These are phyloP conservation scores for Lepidochitona cinerea DNA, from an alignment of 2,888 invertebrate species.

Conservation along the genomic window DNA sequence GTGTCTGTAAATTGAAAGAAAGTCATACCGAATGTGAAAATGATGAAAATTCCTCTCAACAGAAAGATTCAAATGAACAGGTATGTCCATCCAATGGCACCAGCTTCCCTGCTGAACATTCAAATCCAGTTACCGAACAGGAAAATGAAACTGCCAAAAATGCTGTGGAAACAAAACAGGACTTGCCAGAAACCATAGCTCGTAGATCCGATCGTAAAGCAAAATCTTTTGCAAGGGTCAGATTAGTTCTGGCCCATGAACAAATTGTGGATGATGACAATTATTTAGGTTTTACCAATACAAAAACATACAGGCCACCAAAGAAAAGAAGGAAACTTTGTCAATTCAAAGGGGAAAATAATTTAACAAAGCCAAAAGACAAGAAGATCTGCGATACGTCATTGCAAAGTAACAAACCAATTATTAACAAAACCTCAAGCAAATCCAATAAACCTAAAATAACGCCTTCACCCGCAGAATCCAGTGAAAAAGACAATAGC, in stretches of 20 bases:
- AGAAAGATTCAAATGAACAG: too few species aligned
- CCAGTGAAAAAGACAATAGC: not conserved
- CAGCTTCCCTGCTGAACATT: too few species aligned
- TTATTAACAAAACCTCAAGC: not conserved
- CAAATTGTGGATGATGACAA: not conserved
- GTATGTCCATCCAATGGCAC: too few species aligned
- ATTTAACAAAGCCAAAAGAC: not conserved
- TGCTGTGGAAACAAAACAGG: too few species aligned
- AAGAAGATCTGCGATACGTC: not conserved
- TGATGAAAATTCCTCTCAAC: too few species aligned
- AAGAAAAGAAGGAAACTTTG: constrained; percentile 2
- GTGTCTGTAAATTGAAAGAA: too few species aligned
- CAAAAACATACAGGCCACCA: not conserved
- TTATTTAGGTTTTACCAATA: not conserved
- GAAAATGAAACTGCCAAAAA: too few species aligned
- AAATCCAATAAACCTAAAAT: not conserved
- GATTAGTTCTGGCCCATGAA: not conserved
- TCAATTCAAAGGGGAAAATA: not conserved
- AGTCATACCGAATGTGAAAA: too few species aligned
- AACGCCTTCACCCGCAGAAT: not conserved
- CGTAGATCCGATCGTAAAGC: not conserved
- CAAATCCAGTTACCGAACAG: too few species aligned
- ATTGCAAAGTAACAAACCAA: not conserved
- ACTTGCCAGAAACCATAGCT: not conserved
- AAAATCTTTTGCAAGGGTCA: not conserved